Conservation (phyloP, 2,888 invertebrate genomes). For the Ypsolopha sequella region DNA sequence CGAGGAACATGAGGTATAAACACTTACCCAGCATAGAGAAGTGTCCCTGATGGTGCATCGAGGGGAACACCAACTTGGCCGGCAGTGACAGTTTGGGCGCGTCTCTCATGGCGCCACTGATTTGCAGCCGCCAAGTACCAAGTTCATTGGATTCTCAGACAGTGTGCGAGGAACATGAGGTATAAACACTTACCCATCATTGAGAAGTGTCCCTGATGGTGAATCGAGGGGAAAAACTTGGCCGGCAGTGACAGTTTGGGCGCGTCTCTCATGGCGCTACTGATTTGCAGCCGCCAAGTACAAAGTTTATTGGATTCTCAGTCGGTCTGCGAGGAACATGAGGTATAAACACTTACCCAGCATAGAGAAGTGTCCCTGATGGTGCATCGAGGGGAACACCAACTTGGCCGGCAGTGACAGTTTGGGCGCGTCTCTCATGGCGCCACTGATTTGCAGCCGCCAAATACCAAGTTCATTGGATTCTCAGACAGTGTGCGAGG, state of each 20-base stretch:
- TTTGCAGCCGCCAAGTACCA: background rate
- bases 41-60: constrained; percentile 94
- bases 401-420: constrained; percentile 96
- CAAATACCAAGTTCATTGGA: no score
- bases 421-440: constrained; percentile 93
- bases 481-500: no score
- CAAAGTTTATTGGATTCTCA: constrained; percentile 93
- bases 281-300: constrained; percentile 92
- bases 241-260: constrained; percentile 97
- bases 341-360: constrained; percentile 70
- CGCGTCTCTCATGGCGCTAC: constrained; percentile 90
- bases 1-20: no score
- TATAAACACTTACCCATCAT: constrained; percentile 80
- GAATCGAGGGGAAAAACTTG: constrained; percentile 97
- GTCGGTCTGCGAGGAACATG: constrained; percentile 76
- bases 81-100: constrained; percentile 93
- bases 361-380: constrained; percentile 97
- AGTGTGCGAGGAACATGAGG: no score
- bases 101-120: background rate
- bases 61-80: constrained; percentile 97
- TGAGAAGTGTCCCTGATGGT: constrained; percentile 96
- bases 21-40: constrained; percentile 79
- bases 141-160: no score
- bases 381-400: constrained; percentile 97
- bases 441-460: constrained; percentile 90